Evolutionary conservation across 2,113 vertebrate genomes (phyloP).

Genomic region (Coptodon rendalli): DNA sequence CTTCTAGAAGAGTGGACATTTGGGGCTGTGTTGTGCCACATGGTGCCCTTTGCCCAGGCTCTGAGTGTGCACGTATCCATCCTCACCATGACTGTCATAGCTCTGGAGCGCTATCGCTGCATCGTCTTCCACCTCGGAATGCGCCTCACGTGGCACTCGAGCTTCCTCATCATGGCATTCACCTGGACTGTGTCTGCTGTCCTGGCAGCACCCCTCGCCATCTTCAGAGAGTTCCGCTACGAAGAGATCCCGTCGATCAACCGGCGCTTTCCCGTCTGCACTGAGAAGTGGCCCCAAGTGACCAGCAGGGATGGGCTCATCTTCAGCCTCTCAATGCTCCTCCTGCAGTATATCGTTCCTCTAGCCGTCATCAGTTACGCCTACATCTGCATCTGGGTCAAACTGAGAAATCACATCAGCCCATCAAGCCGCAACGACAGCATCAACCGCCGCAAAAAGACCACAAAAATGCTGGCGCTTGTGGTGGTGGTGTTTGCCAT

Average conservation of each 20-base stretch:
- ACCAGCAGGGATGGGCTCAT: slow-evolving; percentile 83
- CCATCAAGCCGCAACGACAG: slow-evolving; percentile 78
- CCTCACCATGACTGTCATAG: slow-evolving; percentile 85
- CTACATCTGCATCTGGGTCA: slow-evolving; percentile 89
- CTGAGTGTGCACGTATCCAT: slow-evolving; percentile 87
- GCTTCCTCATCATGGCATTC: slow-evolving; percentile 80
- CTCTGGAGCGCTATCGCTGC: slow-evolving; percentile 85
- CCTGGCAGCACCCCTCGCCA: slow-evolving; percentile 82
- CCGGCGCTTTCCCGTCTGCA: slow-evolving; percentile 82
- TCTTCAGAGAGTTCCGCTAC: slow-evolving; percentile 84
- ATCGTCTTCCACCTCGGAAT: slow-evolving; percentile 87
- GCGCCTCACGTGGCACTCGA: slow-evolving; percentile 78
- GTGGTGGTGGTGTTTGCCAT: slow-evolving; percentile 86
- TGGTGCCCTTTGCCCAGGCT: slow-evolving; percentile 86
- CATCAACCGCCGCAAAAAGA: slow-evolving; percentile 80
- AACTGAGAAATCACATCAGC: slow-evolving; percentile 85
- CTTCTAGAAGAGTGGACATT: slow-evolving; percentile 90
- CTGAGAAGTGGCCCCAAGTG: slow-evolving; percentile 85
- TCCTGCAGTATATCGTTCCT: slow-evolving; percentile 84
- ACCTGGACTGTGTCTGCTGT: slow-evolving; percentile 81
- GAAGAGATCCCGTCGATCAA: slow-evolving; percentile 85
- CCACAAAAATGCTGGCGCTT: slow-evolving; percentile 88
- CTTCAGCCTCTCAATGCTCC: slow-evolving; percentile 88
- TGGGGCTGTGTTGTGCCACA: slow-evolving; percentile 82
- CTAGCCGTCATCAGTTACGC: slow-evolving; percentile 85